These are phyloP conservation scores for Lasioglossum lativentre DNA, from an alignment of 2,888 invertebrate species.

Conservation along the genomic window DNA sequence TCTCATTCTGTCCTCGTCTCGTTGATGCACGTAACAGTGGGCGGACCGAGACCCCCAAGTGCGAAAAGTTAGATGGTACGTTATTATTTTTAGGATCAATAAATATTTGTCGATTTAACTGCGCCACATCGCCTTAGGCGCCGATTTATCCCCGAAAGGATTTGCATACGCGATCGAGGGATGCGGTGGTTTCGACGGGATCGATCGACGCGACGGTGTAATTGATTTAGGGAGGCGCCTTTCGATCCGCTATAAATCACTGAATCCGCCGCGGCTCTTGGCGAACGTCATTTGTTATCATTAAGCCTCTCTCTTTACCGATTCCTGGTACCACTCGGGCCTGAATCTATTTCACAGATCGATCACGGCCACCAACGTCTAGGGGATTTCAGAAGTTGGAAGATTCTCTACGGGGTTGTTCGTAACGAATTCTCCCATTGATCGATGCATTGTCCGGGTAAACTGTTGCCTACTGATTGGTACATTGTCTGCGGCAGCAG, in stretches of 20 bases:
- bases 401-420: background rate
- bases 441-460: background rate
- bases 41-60: slow-evolving; percentile 62
- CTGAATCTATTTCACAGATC: background rate
- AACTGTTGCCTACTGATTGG: background rate
- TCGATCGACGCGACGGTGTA: slow-evolving; percentile 56
- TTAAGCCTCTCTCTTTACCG: slow-evolving; percentile 49
- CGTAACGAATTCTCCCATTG: background rate
- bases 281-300: slow-evolving; percentile 58
- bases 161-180: slow-evolving; percentile 43
- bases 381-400: background rate
- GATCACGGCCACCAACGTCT: background rate
- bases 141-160: slow-evolving; percentile 57
- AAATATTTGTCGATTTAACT: slow-evolving; percentile 62
- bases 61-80: slow-evolving; percentile 61
- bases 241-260: slow-evolving; percentile 59
- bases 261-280: slow-evolving; percentile 39
- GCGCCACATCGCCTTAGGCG: slow-evolving; percentile 41
- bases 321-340: slow-evolving; percentile 15
- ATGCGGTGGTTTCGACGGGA: slow-evolving; percentile 33
- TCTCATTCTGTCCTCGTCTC: slow-evolving; percentile 19
- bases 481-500: background rate
- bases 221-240: slow-evolving; percentile 64
- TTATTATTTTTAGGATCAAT: slow-evolving; percentile 59
- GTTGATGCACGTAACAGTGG: slow-evolving; percentile 57